Conservation (phyloP, 2,113 vertebrate species). For the Zosterops japonicus region DNA sequence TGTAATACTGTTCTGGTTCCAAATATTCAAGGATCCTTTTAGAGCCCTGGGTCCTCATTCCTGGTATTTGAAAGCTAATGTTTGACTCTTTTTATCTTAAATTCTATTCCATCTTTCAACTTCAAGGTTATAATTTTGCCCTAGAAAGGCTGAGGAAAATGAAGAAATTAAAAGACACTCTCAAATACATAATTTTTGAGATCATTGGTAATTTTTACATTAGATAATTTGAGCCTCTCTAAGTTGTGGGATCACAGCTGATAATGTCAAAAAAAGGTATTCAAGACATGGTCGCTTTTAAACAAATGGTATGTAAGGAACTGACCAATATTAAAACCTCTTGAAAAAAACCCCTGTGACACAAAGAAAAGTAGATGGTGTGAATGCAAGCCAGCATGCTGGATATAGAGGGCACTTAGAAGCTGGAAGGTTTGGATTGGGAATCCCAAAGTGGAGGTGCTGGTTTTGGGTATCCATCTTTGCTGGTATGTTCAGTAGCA, state of each 20-base stretch:
- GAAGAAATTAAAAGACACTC: not conserved
- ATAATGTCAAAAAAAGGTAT: not conserved
- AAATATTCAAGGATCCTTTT: not conserved
- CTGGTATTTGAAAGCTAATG: not conserved
- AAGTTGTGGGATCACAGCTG: not conserved
- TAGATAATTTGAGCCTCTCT: not conserved
- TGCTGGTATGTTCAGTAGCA: not conserved
- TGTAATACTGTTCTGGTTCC: not conserved
- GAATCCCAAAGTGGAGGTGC: not conserved
- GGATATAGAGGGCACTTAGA: not conserved
- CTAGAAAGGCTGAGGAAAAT: not conserved
- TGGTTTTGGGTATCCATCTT: not conserved
- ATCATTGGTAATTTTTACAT: not conserved
- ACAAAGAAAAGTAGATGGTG: not conserved
- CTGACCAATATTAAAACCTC: not conserved
- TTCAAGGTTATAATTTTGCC: not conserved
- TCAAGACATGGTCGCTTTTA: not conserved
- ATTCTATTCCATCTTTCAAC: not conserved
- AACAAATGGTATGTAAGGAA: not conserved
- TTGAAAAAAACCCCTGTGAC: not conserved
- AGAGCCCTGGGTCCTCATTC: not conserved
- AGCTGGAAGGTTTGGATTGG: accelerated
- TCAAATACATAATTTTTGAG: not conserved
- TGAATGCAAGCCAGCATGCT: not conserved
- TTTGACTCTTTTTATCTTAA: not conserved